Percentiles rank a stretch among this genome's conserved stretches.
Evolutionary conservation across 2,113 vertebrate genomes (phyloP).

Genomic region (Crotalus tigris): DNA sequence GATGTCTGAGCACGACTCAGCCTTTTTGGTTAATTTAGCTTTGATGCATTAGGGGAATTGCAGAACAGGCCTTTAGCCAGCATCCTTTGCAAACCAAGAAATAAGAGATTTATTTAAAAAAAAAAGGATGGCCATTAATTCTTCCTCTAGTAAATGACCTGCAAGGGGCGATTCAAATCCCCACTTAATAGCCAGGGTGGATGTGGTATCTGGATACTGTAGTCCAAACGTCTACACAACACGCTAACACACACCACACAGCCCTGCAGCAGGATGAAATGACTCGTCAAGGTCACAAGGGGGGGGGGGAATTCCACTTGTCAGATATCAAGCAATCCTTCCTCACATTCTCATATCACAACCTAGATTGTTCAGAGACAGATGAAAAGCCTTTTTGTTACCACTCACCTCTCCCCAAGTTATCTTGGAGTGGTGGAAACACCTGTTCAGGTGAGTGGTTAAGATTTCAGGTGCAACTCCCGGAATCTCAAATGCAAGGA

Average conservation of each 20-base stretch:
- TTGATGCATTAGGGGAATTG: too few species aligned
- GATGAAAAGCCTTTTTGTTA: conserved; percentile 15
- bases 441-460: not conserved
- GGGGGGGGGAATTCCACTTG: not conserved
- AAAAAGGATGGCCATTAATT: too few species aligned
- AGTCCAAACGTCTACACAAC: not conserved
- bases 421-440: not conserved
- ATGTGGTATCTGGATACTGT: not conserved
- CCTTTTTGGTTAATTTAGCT: too few species aligned
- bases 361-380: not conserved
- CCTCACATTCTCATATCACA: conserved; percentile 10
- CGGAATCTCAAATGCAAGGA: not conserved
- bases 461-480: not conserved
- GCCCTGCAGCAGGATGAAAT: not conserved
- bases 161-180: not conserved
- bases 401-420: too few species aligned
- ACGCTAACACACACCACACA: not conserved
- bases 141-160: too few species aligned
- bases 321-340: not conserved
- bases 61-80: too few species aligned
- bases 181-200: not conserved
- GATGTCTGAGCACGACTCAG: too few species aligned
- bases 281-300: not conserved
- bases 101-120: too few species aligned
- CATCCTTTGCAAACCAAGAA: too few species aligned